Evolutionary conservation across 2,113 vertebrate genomes (phyloP), one percentile per base, ranked within the genome.

Genomic region (Protomyctophum bolini): DNA sequence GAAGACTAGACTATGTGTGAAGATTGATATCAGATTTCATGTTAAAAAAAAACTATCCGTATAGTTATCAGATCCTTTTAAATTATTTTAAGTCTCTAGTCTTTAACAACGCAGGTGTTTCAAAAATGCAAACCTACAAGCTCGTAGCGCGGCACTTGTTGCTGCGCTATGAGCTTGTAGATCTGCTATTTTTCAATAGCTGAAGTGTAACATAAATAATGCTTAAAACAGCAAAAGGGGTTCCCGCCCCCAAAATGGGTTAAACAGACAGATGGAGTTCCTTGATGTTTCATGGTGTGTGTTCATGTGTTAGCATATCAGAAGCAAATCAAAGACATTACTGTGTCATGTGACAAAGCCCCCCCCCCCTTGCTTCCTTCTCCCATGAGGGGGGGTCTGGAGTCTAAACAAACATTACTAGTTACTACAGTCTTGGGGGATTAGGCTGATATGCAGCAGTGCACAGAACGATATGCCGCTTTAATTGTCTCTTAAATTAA

Each of bases 401-500:
- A 14, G 48, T 79, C 77, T 79, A 73, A 83, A 83, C 83, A 85
- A 85, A 88, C 83, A 81, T 84, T 73, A 77, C 77, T 80, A 77
- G 2, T 21, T 21, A 21, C 2, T 21, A 21, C 81, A 66, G 67
- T 76, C 84, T 84, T 70, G 33, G 76, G 79, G 83, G 81, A 87
- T 89, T 84, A 81, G 84, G 59, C 63, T 64, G 70, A 77, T 81
- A 81, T 83, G 84, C 81, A 77, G 66, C 5, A 51, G 75, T 65
- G 80, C 77, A 58, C 73, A 63, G 66, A 21, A 41, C 33, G 71
- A 83, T 83, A 73, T 61, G 79, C 79, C 2, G 63, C 60, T 77
- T 81, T 83, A 86, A 86, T 88, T 87, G 85, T 83, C 62, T 64
- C 82, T 63, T 74, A 86, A 88, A 88, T 90, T 85, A 86, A 86